Evolutionary conservation across 1,140 invertebrate species (phyloP), one percentile per base, ranked within the genome.

Genomic region (Caenorhabditis inopinata): DNA sequence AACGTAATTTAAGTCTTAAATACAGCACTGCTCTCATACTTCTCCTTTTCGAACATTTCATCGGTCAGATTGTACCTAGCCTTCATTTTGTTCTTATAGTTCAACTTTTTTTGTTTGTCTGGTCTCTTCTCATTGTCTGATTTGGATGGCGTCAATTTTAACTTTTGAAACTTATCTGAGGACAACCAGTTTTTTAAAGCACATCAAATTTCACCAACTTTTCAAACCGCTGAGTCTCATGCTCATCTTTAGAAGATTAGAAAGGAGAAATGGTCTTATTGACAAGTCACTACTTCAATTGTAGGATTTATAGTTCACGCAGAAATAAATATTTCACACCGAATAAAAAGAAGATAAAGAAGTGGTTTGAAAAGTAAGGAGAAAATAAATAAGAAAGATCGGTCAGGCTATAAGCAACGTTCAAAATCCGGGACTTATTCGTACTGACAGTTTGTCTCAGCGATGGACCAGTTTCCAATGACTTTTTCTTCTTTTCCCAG

Each of bases 391-490:
- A 27, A 47, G 48, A 75, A 14, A 6, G n/a, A 9, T 11, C n/a
- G 42, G 35, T 32, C 12, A 18, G 9, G 21, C 16, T 38, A n/a
- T 0, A 48, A 18, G 12, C 35, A 27, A 23, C 18, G 9, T n/a
- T 48, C 9, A 11, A 14, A 6, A n/a, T n/a, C 9, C 21, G 6
- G 1, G 27, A 62, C 5, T 83, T 35, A 83, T 58, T 83, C 82
- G 47, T 83, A 83, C 45, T 85, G 84, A 51, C 84, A 85, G 74
- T 85, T 85, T 27, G 76, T 83, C 62, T 85, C 85, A 48, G 84
- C 84, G 23, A 85, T 84, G 7, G 68, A 53, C 84, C 84, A 85
- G 78, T 86, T 79, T 74, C 85, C 85, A 47, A 85, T 68, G 25
- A 87, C 49, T 12, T 48, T 76, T 46, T 81, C 75, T 38, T 76